Evolutionary conservation across 2,888 invertebrate species (phyloP).

Genomic region (Spatulosminthurus flaviceps): DNA sequence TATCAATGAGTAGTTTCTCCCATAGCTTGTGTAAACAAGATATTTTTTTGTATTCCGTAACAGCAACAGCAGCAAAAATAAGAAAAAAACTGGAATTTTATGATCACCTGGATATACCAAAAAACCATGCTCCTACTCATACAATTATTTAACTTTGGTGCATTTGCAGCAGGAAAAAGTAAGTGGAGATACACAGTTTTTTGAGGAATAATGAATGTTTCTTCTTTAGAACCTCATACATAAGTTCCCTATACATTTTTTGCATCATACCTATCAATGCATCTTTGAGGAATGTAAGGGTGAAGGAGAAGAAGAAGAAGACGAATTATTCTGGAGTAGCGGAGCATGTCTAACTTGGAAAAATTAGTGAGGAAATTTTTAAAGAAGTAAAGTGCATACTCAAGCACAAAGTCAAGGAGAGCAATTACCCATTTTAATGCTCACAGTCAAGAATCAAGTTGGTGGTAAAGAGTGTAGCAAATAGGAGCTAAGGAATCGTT

Average conservation of each 20-base stretch:
- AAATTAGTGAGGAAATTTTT: constrained; percentile 43
- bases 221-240: background rate
- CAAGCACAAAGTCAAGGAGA: constrained; percentile 30
- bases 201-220: background rate
- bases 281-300: constrained; percentile 5
- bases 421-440: constrained; percentile 51
- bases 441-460: constrained; percentile 5
- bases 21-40: background rate
- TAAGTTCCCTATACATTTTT: background rate
- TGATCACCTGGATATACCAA: background rate
- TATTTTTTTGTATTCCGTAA: background rate
- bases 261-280: background rate
- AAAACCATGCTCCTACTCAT: background rate
- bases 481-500: background rate
- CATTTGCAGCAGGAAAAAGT: background rate
- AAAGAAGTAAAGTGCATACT: constrained; percentile 48
- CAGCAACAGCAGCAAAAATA: background rate
- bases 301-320: constrained; percentile 15
- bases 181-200: background rate
- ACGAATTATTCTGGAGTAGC: constrained; percentile 21
- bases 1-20: too few species aligned
- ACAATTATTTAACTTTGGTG: background rate
- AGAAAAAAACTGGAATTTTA: background rate
- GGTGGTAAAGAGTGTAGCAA: constrained; percentile 23
- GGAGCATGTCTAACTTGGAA: constrained; percentile 51